These are phyloP conservation scores for Zophobas atratus DNA, from an alignment of 1,140 invertebrate species.

Conservation along the genomic window DNA sequence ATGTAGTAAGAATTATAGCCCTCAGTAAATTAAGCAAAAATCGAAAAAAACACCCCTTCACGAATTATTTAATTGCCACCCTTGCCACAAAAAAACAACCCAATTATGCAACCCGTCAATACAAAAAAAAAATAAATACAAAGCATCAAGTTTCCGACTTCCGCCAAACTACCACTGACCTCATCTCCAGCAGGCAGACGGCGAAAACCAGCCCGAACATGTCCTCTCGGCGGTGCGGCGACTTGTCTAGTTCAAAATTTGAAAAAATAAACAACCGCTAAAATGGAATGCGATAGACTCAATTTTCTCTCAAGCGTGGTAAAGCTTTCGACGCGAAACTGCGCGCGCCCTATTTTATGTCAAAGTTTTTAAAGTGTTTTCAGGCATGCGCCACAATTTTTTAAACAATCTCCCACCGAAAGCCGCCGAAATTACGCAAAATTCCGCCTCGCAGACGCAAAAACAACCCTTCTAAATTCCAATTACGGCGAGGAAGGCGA, in stretches of 20 bases:
- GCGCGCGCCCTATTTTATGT: constrained; percentile 36
- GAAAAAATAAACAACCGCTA: constrained; percentile 10
- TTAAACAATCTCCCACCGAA: constrained; percentile 14
- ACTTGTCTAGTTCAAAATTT: neutral
- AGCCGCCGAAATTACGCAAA: neutral
- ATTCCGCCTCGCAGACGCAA: neutral
- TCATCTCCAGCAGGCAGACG: neutral
- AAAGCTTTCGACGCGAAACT: constrained; percentile 35
- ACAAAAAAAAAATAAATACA: neutral
- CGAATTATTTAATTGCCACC: neutral
- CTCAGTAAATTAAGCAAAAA: neutral
- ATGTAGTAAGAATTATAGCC: neutral
- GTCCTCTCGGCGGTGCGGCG: too few relatives aligned
- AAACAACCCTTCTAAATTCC: neutral
- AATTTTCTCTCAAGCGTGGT: constrained; percentile 23
- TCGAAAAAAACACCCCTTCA: neutral
- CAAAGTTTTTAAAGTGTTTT: constrained; percentile 40
- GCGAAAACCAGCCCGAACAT: neutral
- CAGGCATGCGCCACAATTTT: constrained; percentile 27
- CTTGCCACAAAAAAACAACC: too few relatives aligned
- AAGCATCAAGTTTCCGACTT: neutral
- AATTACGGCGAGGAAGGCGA: too few relatives aligned
- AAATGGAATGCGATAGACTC: constrained; percentile 25
- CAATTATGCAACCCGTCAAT: neutral
- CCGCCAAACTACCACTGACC: too few relatives aligned